Evolutionary conservation across 1,140 invertebrate species (phyloP).

Genomic region (Magallana gigas): DNA sequence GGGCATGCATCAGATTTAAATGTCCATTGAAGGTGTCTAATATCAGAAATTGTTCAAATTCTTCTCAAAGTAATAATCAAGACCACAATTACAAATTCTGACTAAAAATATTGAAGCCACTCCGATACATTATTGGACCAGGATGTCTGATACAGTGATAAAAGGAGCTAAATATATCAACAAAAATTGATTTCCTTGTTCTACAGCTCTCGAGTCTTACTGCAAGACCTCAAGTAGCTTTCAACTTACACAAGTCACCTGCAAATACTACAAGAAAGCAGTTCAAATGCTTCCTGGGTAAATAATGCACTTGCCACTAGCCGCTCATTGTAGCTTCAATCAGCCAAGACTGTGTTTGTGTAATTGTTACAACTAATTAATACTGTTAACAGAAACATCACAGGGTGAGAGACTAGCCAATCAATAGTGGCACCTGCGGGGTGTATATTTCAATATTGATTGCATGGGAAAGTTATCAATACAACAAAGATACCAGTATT

Average conservation of each 20-base stretch:
- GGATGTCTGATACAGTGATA: background rate
- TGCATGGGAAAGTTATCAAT: background rate
- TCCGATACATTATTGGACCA: background rate
- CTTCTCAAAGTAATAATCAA: background rate
- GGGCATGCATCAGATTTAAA: slow-evolving; percentile 15
- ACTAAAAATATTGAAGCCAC: background rate
- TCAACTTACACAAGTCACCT: background rate
- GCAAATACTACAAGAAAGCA: background rate
- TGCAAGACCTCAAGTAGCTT: no score
- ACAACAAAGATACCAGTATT: background rate
- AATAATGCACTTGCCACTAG: background rate
- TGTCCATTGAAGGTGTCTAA: background rate
- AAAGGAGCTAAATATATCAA: background rate
- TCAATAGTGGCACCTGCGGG: slow-evolving; percentile 20
- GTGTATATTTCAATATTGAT: background rate
- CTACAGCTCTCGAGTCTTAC: background rate
- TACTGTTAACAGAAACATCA: background rate
- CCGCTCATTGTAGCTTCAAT: background rate
- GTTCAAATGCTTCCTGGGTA: background rate
- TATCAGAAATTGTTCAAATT: background rate
- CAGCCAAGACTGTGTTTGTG: background rate
- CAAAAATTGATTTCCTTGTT: background rate
- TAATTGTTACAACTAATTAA: slow-evolving; percentile 25
- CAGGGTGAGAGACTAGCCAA: background rate
- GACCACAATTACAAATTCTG: background rate